A percentile compares a stretch with the other conserved stretches of the same genome.
Conservation (phyloP, 2,797 vertebrate species). For the Podarcis siculus region DNA sequence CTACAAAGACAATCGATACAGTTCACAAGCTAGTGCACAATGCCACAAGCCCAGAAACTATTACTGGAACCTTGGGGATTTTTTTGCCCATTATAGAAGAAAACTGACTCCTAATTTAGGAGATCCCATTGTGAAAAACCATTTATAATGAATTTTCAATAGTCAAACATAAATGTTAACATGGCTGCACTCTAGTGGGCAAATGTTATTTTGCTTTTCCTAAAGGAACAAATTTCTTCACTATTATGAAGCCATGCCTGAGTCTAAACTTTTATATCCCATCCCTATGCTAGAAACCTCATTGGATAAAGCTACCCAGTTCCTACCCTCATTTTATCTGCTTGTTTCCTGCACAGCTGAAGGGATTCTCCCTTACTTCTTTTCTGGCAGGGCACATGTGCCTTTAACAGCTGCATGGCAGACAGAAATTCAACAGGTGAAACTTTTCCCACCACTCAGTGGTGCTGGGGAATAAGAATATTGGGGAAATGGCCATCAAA, state of each 20-base stretch:
- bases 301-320: too few species aligned
- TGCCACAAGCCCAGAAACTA: background rate
- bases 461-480: background rate
- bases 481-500: background rate
- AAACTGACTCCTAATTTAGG: constrained; percentile 4
- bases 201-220: background rate
- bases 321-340: background rate
- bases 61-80: background rate
- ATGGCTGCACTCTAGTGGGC: background rate
- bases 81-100: background rate
- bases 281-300: background rate
- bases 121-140: background rate
- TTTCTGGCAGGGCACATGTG: background rate
- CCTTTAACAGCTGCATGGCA: background rate
- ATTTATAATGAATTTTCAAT: background rate
- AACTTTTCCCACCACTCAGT: background rate
- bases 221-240: background rate
- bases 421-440: background rate
- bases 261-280: too few species aligned
- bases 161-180: background rate
- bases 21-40: background rate
- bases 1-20: background rate
- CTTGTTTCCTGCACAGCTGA: background rate
- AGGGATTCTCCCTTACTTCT: background rate
- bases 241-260: background rate